A percentile compares a stretch with the other conserved stretches of the same genome.
phyloP scores from a whole-genome alignment of 2,797 vertebrate species.

The Echeneis naucrates region DNA sequence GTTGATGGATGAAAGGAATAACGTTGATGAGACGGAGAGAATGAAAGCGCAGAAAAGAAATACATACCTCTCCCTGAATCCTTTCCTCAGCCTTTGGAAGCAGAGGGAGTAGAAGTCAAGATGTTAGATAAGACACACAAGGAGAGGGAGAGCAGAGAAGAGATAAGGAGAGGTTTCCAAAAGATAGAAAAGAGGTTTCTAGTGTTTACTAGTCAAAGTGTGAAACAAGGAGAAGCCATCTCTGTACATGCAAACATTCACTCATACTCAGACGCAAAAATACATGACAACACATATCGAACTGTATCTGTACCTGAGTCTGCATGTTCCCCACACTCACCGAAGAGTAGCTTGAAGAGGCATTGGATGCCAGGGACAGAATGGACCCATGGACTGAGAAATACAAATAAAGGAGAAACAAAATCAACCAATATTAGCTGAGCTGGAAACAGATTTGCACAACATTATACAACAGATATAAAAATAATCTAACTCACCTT shows the following conservation, averaged over 20 bases:
- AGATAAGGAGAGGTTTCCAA: slow-evolving; percentile 12
- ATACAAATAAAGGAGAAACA: slow-evolving; percentile 40
- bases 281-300: slow-evolving; percentile 4
- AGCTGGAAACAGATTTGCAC: background rate
- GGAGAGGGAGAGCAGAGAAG: slow-evolving; percentile 16
- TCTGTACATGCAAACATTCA: slow-evolving; percentile 22
- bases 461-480: background rate
- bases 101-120: slow-evolving; percentile 63
- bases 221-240: slow-evolving; percentile 35
- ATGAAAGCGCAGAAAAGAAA: slow-evolving; percentile 45
- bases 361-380: slow-evolving; percentile 95
- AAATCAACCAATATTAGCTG: slow-evolving; percentile 36
- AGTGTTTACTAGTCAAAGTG: slow-evolving; percentile 19
- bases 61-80: slow-evolving; percentile 81
- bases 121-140: slow-evolving; percentile 55
- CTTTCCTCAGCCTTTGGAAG: slow-evolving; percentile 81
- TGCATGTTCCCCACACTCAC: slow-evolving; percentile 86
- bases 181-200: too few relatives aligned
- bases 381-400: slow-evolving; percentile 95
- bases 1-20: slow-evolving; percentile 44
- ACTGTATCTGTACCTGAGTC: slow-evolving; percentile 70
- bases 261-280: slow-evolving; percentile 19
- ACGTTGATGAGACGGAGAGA: slow-evolving; percentile 25
- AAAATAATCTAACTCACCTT: slow-evolving; percentile 83
- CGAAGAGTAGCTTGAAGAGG: slow-evolving; percentile 95